Conservation (phyloP, 1,140 invertebrate species). For the Epicauta chinensis region DNA sequence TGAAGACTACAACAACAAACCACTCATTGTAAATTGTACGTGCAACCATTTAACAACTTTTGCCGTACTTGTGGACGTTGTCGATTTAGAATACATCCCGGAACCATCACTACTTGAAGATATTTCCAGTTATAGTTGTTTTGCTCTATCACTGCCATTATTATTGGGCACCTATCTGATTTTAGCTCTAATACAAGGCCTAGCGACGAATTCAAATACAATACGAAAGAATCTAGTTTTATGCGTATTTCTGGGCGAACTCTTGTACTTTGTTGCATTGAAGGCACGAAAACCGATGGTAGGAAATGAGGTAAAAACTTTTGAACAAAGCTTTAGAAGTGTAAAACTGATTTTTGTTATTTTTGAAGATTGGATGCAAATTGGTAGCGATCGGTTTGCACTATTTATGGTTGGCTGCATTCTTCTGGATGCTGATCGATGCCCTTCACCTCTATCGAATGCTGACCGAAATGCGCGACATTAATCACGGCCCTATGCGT, state of each 20-base stretch:
- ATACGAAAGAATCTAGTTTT: conserved; percentile 91
- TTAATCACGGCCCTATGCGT: conserved; percentile 91
- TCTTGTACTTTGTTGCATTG: conserved; percentile 80
- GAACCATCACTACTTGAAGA: conserved; percentile 79
- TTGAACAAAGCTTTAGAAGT: not conserved
- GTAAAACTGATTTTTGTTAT: conserved; percentile 12
- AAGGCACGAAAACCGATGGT: conserved; percentile 71
- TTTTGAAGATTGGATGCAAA: conserved; percentile 72
- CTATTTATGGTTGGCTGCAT: conserved; percentile 84
- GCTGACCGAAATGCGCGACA: conserved; percentile 91
- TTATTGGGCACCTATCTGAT: conserved; percentile 68
- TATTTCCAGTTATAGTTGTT: conserved; percentile 82
- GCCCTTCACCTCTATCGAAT: conserved; percentile 89
- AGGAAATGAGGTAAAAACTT: conserved; percentile 56
- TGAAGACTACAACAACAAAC: conserved; percentile 41
- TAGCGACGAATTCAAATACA: conserved; percentile 86
- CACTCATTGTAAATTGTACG: conserved; percentile 81
- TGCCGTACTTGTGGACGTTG: conserved; percentile 83
- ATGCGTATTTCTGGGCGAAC: conserved; percentile 77
- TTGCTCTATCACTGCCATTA: conserved; percentile 76
- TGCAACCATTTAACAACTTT: conserved; percentile 90
- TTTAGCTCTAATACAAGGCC: conserved; percentile 67
- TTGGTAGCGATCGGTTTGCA: conserved; percentile 86
- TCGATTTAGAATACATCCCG: conserved; percentile 82
- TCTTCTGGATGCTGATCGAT: conserved; percentile 88